Percentiles rank a stretch among this genome's conserved stretches.
phyloP scores from a whole-genome alignment of 2,797 vertebrate species.

The Tinamus major region DNA sequence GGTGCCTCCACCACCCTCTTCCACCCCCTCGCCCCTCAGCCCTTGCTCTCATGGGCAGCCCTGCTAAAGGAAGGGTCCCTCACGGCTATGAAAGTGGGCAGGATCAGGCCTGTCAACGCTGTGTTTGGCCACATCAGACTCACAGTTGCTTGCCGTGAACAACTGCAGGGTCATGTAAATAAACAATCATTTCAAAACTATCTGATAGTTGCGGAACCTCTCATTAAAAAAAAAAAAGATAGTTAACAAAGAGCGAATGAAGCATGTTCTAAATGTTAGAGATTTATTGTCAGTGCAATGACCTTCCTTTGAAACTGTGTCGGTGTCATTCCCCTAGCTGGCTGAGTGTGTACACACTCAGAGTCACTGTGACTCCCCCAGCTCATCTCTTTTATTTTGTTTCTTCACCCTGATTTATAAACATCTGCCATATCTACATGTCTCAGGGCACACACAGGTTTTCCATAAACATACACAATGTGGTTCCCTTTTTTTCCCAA shows the following conservation, averaged over 20 bases:
- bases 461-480: conserved; percentile 37
- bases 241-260: neutral
- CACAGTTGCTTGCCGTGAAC: neutral
- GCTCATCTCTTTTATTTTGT: neutral
- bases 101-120: neutral
- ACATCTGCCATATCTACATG: conserved; percentile 8
- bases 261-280: conserved; percentile 45
- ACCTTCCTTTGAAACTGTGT: conserved; percentile 64
- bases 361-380: neutral
- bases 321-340: conserved; percentile 54
- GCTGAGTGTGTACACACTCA: neutral
- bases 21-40: rapidly evolving
- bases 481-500: conserved; percentile 26
- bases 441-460: neutral
- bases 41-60: neutral
- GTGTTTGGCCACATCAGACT: neutral
- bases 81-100: neutral
- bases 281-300: conserved; percentile 44
- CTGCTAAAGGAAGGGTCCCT: neutral
- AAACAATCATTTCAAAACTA: conserved; percentile 21
- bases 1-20: rapidly evolving
- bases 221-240: conserved; percentile 10
- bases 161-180: conserved; percentile 7
- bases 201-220: conserved; percentile 16
- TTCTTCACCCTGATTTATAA: conserved; percentile 31